phyloP scores from a whole-genome alignment of 2,113 vertebrate genomes.

The Ictalurus punctatus region DNA sequence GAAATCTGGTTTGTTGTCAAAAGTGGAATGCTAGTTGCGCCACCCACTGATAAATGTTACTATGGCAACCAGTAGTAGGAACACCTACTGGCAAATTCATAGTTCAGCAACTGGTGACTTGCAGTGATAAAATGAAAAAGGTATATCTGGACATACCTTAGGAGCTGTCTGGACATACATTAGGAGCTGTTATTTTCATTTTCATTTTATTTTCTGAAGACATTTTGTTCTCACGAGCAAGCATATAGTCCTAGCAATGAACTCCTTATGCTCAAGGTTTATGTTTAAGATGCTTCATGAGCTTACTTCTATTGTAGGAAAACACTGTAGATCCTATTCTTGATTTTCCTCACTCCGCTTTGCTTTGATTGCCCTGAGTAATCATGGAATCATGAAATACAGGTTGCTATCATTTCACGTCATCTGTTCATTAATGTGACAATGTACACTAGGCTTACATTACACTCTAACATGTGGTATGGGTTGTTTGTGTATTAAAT shows the following conservation, averaged over 20 bases:
- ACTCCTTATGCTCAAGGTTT: too few relatives aligned
- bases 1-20: too few relatives aligned
- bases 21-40: too few relatives aligned
- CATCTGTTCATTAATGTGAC: not conserved
- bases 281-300: not conserved
- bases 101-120: too few relatives aligned
- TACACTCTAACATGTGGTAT: not conserved
- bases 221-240: not conserved
- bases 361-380: not conserved
- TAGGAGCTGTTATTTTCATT: not conserved
- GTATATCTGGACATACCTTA: too few relatives aligned
- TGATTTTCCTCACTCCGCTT: not conserved
- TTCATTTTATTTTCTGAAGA: not conserved
- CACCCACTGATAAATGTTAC: too few relatives aligned
- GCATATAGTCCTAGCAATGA: not conserved
- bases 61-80: too few relatives aligned
- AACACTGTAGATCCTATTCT: not conserved
- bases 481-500: not conserved
- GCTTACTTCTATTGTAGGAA: not conserved
- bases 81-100: too few relatives aligned
- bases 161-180: not conserved
- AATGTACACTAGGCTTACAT: not conserved
- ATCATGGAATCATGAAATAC: not conserved
- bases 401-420: not conserved
- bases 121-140: too few relatives aligned